Evolutionary conservation across 1,140 invertebrate genomes (phyloP).

Genomic region (Maconellicoccus hirsutus): DNA sequence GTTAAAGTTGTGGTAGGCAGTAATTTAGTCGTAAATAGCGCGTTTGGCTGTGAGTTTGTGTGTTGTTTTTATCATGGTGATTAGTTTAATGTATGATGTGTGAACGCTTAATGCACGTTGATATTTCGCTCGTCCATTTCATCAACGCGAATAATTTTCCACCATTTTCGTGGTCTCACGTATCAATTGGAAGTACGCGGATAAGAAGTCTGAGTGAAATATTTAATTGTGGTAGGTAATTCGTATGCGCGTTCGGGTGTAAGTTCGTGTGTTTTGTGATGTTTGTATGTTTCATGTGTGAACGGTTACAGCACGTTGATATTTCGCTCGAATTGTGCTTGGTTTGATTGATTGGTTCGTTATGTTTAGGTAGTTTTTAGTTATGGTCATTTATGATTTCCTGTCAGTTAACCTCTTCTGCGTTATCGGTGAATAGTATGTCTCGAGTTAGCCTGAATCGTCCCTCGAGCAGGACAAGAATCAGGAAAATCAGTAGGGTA

Average conservation of each 20-base stretch:
- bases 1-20: not conserved
- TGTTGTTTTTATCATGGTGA: not conserved
- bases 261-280: too few species aligned
- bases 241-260: too few species aligned
- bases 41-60: not conserved
- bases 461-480: not conserved
- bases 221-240: too few species aligned
- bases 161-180: too few species aligned
- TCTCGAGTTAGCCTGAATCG: not conserved
- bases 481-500: slow-evolving; percentile 14
- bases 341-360: not conserved
- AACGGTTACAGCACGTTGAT: not conserved
- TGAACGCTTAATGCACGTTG: not conserved
- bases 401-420: not conserved
- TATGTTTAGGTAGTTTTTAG: not conserved
- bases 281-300: not conserved
- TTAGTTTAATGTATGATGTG: not conserved
- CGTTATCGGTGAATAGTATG: not conserved
- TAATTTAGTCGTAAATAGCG: not conserved
- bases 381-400: slow-evolving; percentile 10
- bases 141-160: too few species aligned
- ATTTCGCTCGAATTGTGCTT: not conserved
- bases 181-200: too few species aligned
- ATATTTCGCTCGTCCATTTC: not conserved
- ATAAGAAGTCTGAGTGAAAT: too few species aligned